Percentiles rank a stretch among this genome's conserved stretches.
These are phyloP conservation scores for Amphiprion ocellaris DNA, from an alignment of 2,113 vertebrate species.

Conservation along the genomic window DNA sequence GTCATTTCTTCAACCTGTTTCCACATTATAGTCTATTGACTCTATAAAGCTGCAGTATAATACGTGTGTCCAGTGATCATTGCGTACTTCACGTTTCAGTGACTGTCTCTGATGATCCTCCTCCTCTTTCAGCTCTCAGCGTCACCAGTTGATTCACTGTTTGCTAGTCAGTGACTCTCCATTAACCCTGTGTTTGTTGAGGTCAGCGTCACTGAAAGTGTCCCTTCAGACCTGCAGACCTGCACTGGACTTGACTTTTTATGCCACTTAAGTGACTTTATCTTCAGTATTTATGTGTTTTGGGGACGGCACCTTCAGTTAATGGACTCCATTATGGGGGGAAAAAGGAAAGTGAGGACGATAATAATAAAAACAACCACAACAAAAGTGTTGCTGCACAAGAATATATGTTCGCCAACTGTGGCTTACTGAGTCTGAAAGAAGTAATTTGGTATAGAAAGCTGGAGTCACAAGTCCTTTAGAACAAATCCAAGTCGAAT, in stretches of 20 bases:
- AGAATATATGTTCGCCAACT: too few species aligned
- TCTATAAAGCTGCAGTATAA: too few species aligned
- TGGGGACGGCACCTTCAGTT: not conserved
- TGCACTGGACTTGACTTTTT: not conserved
- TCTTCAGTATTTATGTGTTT: not conserved
- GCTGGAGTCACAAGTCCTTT: too few species aligned
- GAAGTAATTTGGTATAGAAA: too few species aligned
- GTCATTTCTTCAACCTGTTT: too few species aligned
- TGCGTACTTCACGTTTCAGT: too few species aligned
- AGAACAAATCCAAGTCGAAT: too few species aligned
- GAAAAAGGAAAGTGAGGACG: not conserved
- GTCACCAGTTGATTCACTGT: constrained; percentile 23
- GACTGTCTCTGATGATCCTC: not conserved
- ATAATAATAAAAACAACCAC: not conserved
- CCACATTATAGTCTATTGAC: too few species aligned
- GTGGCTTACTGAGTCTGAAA: too few species aligned
- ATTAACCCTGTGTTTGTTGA: constrained; percentile 28
- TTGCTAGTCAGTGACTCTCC: constrained; percentile 12
- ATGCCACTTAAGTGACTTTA: not conserved
- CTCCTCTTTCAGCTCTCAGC: not conserved
- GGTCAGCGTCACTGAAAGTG: not conserved
- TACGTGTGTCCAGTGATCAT: too few species aligned
- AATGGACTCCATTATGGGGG: not conserved
- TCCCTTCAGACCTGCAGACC: not conserved
- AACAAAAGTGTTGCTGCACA: not conserved